phyloP scores from a whole-genome alignment of 2,113 vertebrate species.

The Furnarius figulus region DNA sequence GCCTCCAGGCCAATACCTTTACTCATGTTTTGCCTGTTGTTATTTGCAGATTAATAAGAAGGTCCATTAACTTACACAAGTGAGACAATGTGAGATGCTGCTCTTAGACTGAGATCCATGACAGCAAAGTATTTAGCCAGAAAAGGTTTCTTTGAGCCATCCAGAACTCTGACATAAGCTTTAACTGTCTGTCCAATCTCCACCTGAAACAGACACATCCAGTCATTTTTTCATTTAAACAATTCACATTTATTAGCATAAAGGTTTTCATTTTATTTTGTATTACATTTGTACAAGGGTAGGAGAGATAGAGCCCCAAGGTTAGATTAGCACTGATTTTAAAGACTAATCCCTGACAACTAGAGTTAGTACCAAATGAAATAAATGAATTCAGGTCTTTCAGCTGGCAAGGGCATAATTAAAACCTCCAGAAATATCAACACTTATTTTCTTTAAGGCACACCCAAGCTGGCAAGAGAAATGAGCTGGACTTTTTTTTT shows the following conservation, averaged over 20 bases:
- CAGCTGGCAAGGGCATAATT: slow-evolving; percentile 18
- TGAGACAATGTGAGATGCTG: slow-evolving; percentile 87
- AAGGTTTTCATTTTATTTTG: background rate
- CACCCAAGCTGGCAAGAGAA: background rate
- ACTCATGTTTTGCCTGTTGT: background rate
- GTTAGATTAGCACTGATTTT: background rate
- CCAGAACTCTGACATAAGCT: slow-evolving; percentile 89
- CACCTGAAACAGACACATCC: slow-evolving; percentile 79
- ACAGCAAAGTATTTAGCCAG: slow-evolving; percentile 83
- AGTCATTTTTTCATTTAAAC: background rate
- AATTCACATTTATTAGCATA: background rate
- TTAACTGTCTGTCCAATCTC: slow-evolving; percentile 91
- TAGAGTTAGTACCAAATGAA: background rate
- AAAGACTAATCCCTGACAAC: background rate
- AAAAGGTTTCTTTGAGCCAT: slow-evolving; percentile 90
- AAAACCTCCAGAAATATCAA: slow-evolving; percentile 19
- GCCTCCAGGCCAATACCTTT: background rate
- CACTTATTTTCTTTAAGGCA: background rate
- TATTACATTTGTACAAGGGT: background rate
- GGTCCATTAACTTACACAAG: slow-evolving; percentile 81
- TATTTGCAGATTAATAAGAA: background rate
- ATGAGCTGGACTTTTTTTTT: background rate
- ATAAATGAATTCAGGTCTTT: background rate
- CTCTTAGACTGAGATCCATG: slow-evolving; percentile 89
- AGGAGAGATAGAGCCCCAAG: background rate